Percentiles rank a stretch among this genome's conserved stretches.
Evolutionary conservation across 2,888 invertebrate genomes (phyloP).

Genomic region (Hirtodrosophila trivittata): DNA sequence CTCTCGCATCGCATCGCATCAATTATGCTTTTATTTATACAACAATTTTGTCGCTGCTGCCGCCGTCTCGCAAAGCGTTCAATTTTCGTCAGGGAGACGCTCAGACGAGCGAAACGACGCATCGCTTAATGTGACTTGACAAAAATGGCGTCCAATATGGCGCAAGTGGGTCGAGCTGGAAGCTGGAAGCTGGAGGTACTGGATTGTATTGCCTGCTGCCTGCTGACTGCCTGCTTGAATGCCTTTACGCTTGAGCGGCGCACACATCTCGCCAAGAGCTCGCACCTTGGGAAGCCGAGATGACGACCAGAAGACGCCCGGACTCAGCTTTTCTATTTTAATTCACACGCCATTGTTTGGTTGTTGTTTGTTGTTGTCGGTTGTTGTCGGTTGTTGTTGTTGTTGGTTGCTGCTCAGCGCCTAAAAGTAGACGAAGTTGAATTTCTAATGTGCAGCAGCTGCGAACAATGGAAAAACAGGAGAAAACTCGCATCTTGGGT

Average conservation of each 20-base stretch:
- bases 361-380: slow-evolving; percentile 25
- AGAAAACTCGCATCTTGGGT: slow-evolving; percentile 39
- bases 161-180: slow-evolving; percentile 41
- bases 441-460: slow-evolving; percentile 80
- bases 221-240: slow-evolving; percentile 9
- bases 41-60: slow-evolving; percentile 66
- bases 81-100: slow-evolving; percentile 73
- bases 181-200: background rate
- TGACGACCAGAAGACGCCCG: slow-evolving; percentile 63
- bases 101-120: slow-evolving; percentile 56
- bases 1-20: too few relatives aligned
- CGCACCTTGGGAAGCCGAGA: slow-evolving; percentile 70
- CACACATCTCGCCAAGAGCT: slow-evolving; percentile 40
- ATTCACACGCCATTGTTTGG: slow-evolving; percentile 77
- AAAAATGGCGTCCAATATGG: slow-evolving; percentile 82
- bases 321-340: slow-evolving; percentile 70
- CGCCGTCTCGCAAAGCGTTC: slow-evolving; percentile 60
- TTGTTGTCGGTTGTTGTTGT: slow-evolving; percentile 16
- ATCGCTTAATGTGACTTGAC: slow-evolving; percentile 82
- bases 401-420: slow-evolving; percentile 51
- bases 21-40: slow-evolving; percentile 80
- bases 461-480: slow-evolving; percentile 67
- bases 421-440: slow-evolving; percentile 79
- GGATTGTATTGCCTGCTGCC: slow-evolving; percentile 15
- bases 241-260: slow-evolving; percentile 56